Evolutionary conservation across 2,113 vertebrate species (phyloP), one percentile per base, ranked within the genome.

Genomic region (Cebidichthys violaceus): DNA sequence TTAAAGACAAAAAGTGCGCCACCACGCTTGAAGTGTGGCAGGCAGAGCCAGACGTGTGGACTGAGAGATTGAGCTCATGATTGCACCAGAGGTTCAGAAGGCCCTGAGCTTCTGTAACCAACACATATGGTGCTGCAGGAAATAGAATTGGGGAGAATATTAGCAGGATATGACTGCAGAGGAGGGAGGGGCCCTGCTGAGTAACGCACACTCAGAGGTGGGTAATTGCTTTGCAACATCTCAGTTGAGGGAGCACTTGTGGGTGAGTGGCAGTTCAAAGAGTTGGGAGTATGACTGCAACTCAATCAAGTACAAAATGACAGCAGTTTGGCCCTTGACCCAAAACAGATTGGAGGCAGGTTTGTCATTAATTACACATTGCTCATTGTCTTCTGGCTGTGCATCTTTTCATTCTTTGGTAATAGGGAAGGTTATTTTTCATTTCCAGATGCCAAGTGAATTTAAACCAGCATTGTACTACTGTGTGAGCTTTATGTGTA

Each of bases 241-340:
- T 81, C 79, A 81, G 75, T 59, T 71, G 81, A 64, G 55, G 67
- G 81, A 86, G 74, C 83, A 72, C 86, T 76, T 84, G 77, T 79
- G 89, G 80, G 84, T 91, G 55, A 55, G n/a, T n/a, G 79, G 84
- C 24, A 43, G 87, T 90, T 91, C 87, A 89, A 87, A 91, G 84
- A 88, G 77, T 69, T 64, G 75, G 59, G 59, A 72, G 78, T 69
- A 70, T 76, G 70, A 66, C 73, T 75, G 86, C 77, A 82, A 65
- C 87, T 85, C 90, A 92, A 92, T 94, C 82, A 87, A 88, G 85
- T 45, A 82, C 70, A 81, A 89, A 87, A 89, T 82, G 52, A 83
- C 59, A 31, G 71, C 77, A 70, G 79, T 39, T 76, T 88, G 86
- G 89, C 92, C 82, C 71, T 17, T 86, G 81, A 88, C 82, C 87